phyloP scores from a whole-genome alignment of 2,888 invertebrate species.

The Carterocephalus palaemon region DNA sequence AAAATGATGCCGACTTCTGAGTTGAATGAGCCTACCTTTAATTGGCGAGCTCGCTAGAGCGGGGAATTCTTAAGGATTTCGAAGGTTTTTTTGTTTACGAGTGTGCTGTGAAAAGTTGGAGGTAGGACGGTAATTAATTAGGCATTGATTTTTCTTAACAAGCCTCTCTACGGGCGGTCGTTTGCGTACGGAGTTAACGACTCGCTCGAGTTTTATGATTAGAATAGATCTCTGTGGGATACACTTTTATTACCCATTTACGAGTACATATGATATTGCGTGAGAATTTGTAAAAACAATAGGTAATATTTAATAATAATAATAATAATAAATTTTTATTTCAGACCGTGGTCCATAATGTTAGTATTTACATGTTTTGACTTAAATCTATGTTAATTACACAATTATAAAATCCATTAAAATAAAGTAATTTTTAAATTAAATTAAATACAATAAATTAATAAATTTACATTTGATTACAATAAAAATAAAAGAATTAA shows the following conservation, averaged over 20 bases:
- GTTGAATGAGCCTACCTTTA: conserved; percentile 37
- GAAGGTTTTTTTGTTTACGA: conserved; percentile 19
- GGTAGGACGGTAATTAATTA: conserved; percentile 24
- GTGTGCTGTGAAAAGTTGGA: conserved; percentile 14
- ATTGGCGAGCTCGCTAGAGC: conserved; percentile 35
- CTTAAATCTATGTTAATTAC: too few species aligned
- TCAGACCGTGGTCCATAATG: too few species aligned
- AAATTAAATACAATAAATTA: too few species aligned
- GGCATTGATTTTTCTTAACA: conserved; percentile 22
- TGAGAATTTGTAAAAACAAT: too few species aligned
- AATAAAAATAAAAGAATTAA: too few species aligned
- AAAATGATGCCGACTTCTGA: conserved; percentile 37
- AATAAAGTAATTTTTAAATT: too few species aligned
- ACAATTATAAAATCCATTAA: too few species aligned
- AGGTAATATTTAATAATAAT: too few species aligned
- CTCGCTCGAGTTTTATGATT: conserved; percentile 9
- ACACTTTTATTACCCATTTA: too few species aligned
- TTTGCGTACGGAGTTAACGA: not conserved
- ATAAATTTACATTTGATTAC: too few species aligned
- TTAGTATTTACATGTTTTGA: too few species aligned
- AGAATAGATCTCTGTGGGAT: not conserved
- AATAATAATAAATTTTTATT: too few species aligned
- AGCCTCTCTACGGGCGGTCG: not conserved
- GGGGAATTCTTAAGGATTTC: conserved; percentile 21
- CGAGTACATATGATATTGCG: conserved; percentile 1